Percentiles rank a stretch among this genome's conserved stretches.
phyloP scores from a whole-genome alignment of 2,113 vertebrate species.

The Oryctolagus cuniculus region DNA sequence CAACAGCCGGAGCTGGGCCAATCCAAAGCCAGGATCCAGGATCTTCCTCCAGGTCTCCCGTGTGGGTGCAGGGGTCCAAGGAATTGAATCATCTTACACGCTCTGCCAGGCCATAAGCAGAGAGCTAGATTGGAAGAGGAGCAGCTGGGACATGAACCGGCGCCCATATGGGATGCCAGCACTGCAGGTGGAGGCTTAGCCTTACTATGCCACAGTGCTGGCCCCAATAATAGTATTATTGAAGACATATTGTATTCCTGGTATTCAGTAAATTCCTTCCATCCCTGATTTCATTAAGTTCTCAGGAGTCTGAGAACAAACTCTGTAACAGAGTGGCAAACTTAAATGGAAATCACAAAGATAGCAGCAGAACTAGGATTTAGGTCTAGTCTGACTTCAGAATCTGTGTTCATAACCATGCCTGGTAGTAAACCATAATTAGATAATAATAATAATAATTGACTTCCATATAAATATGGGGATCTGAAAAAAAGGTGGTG shows the following conservation, averaged over 20 bases:
- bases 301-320: neutral
- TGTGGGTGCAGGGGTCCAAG: too few relatives aligned
- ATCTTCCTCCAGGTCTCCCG: too few relatives aligned
- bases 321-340: slow-evolving; percentile 16
- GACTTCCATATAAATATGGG: neutral
- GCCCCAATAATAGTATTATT: too few relatives aligned
- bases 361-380: slow-evolving; percentile 4
- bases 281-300: neutral
- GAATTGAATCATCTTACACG: too few relatives aligned
- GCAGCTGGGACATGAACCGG: too few relatives aligned
- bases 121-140: too few relatives aligned
- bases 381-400: slow-evolving; percentile 38
- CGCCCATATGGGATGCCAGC: too few relatives aligned
- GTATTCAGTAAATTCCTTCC: neutral
- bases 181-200: too few relatives aligned
- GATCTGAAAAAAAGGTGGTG: neutral
- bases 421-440: slow-evolving; percentile 29
- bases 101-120: too few relatives aligned
- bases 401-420: slow-evolving; percentile 18
- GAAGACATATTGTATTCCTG: neutral
- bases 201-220: too few relatives aligned
- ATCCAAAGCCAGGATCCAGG: too few relatives aligned
- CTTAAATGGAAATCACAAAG: slow-evolving; percentile 8
- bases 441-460: slow-evolving; percentile 33
- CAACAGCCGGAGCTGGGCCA: too few relatives aligned